Evolutionary conservation across 2,888 invertebrate genomes (phyloP).

Genomic region (Brachylomia viminalis): DNA sequence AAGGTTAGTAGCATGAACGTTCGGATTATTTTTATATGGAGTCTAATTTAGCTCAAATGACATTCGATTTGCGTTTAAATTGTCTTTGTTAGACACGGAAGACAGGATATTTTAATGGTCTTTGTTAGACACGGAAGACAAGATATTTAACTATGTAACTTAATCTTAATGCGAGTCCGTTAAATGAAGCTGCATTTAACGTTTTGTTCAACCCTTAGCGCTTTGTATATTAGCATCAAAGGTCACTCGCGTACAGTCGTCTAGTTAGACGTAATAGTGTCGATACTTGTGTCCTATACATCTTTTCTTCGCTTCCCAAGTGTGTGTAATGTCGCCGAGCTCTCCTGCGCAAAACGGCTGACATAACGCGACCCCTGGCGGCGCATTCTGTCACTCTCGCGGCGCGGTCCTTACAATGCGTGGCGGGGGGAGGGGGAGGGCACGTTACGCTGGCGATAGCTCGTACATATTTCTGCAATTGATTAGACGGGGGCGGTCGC

Average conservation of each 20-base stretch:
- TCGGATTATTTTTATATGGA: not conserved
- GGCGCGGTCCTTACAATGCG: conserved; percentile 47
- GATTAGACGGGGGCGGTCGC: conserved; percentile 90
- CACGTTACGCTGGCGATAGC: conserved; percentile 78
- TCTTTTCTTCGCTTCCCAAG: conserved; percentile 83
- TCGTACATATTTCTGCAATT: conserved; percentile 91
- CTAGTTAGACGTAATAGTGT: conserved; percentile 58
- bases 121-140: not conserved
- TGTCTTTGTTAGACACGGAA: not conserved
- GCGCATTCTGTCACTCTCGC: conserved; percentile 66
- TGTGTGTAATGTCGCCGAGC: conserved; percentile 79
- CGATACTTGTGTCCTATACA: conserved; percentile 78
- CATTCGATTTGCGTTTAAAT: not conserved
- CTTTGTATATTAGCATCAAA: conserved; percentile 19
- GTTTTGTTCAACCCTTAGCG: not conserved
- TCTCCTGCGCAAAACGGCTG: conserved; percentile 78
- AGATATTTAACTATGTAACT: not conserved
- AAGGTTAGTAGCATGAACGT: conserved; percentile 30
- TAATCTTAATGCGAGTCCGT: not conserved
- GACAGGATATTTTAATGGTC: not conserved
- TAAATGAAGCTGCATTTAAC: not conserved
- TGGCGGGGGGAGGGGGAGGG: conserved; percentile 65
- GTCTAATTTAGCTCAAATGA: not conserved
- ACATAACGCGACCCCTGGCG: conserved; percentile 65
- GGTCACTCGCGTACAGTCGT: conserved; percentile 10